A percentile compares a stretch with the other conserved stretches of the same genome.
phyloP scores from a whole-genome alignment of 2,888 invertebrate species.

The Ischnura elegans region DNA sequence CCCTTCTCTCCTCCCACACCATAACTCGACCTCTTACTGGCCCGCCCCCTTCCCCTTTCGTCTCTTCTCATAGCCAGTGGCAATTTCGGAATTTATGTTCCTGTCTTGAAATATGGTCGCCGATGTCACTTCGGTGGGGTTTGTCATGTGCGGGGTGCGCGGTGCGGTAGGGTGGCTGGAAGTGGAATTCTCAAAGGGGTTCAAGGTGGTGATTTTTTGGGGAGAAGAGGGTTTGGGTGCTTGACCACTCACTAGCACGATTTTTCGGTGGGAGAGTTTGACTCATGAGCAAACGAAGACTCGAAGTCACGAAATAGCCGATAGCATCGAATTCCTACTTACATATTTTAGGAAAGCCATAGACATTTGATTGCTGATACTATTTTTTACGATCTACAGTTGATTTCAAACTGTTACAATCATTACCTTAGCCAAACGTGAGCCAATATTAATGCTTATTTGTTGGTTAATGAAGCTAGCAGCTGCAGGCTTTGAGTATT shows the following conservation, averaged over 20 bases:
- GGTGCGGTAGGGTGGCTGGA: background rate
- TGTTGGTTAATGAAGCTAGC: too few species aligned
- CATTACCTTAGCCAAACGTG: too few species aligned
- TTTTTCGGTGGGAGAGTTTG: background rate
- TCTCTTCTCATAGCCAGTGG: constrained; percentile 42
- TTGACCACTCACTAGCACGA: background rate
- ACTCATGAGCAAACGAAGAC: background rate
- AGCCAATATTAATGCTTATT: too few species aligned
- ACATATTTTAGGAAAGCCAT: too few species aligned
- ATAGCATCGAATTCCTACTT: too few species aligned
- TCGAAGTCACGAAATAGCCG: constrained; percentile 2
- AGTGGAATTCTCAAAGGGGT: background rate
- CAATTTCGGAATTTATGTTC: constrained; percentile 63
- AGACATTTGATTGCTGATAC: too few species aligned
- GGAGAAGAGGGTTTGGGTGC: background rate
- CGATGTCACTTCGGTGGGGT: constrained; percentile 14
- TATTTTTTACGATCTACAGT: too few species aligned
- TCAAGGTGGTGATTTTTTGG: background rate
- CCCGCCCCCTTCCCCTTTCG: background rate
- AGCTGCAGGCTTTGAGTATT: too few species aligned
- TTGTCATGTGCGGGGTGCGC: too few species aligned
- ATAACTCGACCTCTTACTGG: background rate
- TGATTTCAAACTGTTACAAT: too few species aligned
- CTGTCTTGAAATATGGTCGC: constrained; percentile 49
- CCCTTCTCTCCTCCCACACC: background rate